Conservation (phyloP, 2,797 vertebrate species). For the Enteromius fasciolatus region DNA sequence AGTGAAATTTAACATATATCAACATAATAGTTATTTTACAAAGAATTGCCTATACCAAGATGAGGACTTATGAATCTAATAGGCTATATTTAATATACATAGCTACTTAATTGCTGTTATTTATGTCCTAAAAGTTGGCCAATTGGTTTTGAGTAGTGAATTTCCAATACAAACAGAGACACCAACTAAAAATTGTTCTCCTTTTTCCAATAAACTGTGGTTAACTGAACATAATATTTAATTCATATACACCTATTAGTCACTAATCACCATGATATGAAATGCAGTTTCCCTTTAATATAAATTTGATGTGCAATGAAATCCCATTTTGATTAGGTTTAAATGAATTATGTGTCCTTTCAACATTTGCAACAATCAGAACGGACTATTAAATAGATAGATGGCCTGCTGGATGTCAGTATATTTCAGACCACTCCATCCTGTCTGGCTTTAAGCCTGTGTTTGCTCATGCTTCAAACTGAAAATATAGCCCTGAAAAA, state of each 20-base stretch:
- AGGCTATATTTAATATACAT: neutral
- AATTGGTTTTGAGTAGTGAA: neutral
- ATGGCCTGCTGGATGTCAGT: slow-evolving; percentile 11
- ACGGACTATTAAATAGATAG: neutral
- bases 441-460: neutral
- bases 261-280: slow-evolving; percentile 2
- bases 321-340: slow-evolving; percentile 21
- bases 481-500: slow-evolving; percentile 31
- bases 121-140: neutral
- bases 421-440: neutral
- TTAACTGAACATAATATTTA: neutral
- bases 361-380: slow-evolving; percentile 27
- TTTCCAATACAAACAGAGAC: neutral
- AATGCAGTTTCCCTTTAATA: slow-evolving; percentile 8
- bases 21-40: slow-evolving; percentile 9
- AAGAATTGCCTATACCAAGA: neutral
- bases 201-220: neutral
- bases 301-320: slow-evolving; percentile 18
- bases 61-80: neutral
- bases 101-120: neutral
- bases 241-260: neutral
- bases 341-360: slow-evolving; percentile 21
- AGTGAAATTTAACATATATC: neutral
- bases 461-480: slow-evolving; percentile 21
- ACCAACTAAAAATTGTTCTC: neutral